Percentiles rank a stretch among this genome's conserved stretches.
Conservation (phyloP, 2,113 vertebrate genomes). For the Pantherophis guttatus region DNA sequence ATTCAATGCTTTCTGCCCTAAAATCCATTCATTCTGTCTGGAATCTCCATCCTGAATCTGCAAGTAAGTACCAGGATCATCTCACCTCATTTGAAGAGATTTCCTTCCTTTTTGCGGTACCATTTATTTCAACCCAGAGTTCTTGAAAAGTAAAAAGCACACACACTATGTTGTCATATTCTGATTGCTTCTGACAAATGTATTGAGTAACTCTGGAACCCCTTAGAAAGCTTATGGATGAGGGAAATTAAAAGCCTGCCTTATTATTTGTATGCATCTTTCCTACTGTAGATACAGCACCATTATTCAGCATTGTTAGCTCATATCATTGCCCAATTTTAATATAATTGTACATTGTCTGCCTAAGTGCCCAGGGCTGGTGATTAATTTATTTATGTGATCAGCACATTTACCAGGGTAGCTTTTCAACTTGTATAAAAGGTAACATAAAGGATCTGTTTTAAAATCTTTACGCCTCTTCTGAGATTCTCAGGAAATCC, state of each 20-base stretch:
- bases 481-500: neutral
- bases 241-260: neutral
- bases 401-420: neutral
- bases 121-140: neutral
- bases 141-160: neutral
- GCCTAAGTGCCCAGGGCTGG: neutral
- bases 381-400: neutral
- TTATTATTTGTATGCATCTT: neutral
- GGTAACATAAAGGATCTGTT: neutral
- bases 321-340: neutral
- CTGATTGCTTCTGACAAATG: neutral
- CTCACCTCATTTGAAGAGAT: neutral
- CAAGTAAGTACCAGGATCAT: neutral
- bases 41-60: neutral
- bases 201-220: neutral
- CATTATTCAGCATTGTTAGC: neutral
- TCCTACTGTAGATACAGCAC: neutral
- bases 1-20: neutral
- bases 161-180: neutral
- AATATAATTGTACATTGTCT: neutral
- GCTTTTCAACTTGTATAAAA: neutral
- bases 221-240: neutral
- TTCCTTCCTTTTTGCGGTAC: neutral
- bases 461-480: neutral
- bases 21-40: neutral